Evolutionary conservation across 2,797 vertebrate genomes (phyloP), one percentile per base, ranked within the genome.

Genomic region (Bothrops alternatus): DNA sequence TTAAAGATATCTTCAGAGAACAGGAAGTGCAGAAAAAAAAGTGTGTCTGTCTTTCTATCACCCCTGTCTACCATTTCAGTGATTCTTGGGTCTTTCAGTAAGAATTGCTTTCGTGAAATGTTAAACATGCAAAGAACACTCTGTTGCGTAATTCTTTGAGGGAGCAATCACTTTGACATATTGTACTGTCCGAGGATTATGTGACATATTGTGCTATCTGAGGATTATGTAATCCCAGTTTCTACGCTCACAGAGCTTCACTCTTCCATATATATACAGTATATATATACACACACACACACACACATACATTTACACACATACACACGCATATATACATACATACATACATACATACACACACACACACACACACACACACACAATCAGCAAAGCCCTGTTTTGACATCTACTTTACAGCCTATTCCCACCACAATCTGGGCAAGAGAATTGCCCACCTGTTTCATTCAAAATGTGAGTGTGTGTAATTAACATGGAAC

Each of bases 271-370:
- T 47, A 47, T 47, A 47, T 42, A 42, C 3, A 42, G 32, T 42
- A 42, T 42, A 42, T 42, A 42, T 42, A 47, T 4, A 47, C 47
- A 47, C 5, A 47, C 47, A 50, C 47, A 50, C 47, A 50, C 6
- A 50, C 47, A 50, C 6, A 50, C 6, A 50, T 1, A 50, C 6
- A 50, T 6, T 32, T 32, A 32, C 47, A 47, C 4, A 47, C 4
- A 47, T 0, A 47, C 1, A 47, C 47, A 47, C 4, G 6, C 1
- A 47, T 4, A 6, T 1, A 47, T 4, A 47, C 47, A 47, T 4
- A 47, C 47, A 50, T 6, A 50, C 47, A 50, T 1, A 50, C 47
- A 50, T 1, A 50, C 6, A 50, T 1, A 50, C 6, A 50, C 6
- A 50, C 1, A 50, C 6, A 50, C 47, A 50, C 1, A 7, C 6